phyloP scores from a whole-genome alignment of 2,113 vertebrate genomes.

The Lophotis ruficrista region DNA sequence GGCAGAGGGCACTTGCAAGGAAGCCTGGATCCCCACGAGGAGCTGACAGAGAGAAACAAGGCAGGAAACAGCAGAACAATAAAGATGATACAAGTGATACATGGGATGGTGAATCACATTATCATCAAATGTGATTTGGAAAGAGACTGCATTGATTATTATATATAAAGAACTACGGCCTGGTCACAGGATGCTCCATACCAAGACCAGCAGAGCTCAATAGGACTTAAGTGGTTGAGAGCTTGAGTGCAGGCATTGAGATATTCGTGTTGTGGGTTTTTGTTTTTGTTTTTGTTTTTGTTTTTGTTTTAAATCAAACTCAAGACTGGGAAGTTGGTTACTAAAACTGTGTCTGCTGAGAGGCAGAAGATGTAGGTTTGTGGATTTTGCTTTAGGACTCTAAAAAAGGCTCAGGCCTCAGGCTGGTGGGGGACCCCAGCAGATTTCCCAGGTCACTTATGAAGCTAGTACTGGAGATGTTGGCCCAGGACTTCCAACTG shows the following conservation, averaged over 20 bases:
- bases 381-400: neutral
- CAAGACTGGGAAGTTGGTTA: neutral
- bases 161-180: neutral
- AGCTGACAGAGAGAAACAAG: neutral
- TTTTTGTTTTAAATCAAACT: neutral
- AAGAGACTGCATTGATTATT: neutral
- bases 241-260: neutral
- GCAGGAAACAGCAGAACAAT: neutral
- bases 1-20: neutral
- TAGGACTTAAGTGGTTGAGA: neutral
- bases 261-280: neutral
- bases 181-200: neutral
- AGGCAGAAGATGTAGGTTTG: neutral
- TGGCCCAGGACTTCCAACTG: neutral
- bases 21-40: neutral
- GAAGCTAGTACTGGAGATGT: neutral
- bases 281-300: neutral
- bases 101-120: neutral
- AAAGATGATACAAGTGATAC: neutral
- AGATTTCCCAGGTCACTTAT: neutral
- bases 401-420: neutral
- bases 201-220: neutral
- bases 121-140: neutral
- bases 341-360: neutral
- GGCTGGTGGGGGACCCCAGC: accelerated